phyloP scores from a whole-genome alignment of 2,113 vertebrate genomes.

The Hippocampus barbouri region DNA sequence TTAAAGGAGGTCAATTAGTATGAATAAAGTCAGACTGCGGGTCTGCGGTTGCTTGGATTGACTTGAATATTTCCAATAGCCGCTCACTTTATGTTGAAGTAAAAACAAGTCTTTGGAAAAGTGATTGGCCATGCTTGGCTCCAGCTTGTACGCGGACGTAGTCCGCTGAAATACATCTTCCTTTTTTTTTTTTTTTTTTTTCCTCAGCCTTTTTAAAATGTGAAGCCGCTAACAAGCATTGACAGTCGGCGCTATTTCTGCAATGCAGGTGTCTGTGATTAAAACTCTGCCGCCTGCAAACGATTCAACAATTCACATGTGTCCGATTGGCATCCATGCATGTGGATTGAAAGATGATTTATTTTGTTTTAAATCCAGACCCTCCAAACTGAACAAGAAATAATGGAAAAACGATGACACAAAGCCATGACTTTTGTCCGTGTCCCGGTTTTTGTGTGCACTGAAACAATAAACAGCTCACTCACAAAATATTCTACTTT shows the following conservation, averaged over 20 bases:
- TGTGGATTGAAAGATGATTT: conserved; percentile 52
- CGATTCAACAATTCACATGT: conserved; percentile 62
- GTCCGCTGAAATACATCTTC: conserved; percentile 37
- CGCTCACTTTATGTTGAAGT: conserved; percentile 59
- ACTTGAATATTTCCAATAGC: conserved; percentile 57
- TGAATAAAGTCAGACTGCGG: conserved; percentile 50
- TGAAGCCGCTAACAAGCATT: conserved; percentile 40
- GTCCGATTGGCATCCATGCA: conserved; percentile 52
- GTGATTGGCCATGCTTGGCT: conserved; percentile 53
- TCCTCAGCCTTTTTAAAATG: conserved; percentile 39
- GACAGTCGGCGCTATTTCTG: conserved; percentile 49
- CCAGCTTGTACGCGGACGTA: conserved; percentile 26
- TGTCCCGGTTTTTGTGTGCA: conserved; percentile 45
- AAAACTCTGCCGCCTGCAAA: conserved; percentile 58
- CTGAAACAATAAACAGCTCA: conserved; percentile 55
- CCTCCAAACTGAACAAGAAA: conserved; percentile 45
- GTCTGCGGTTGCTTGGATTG: conserved; percentile 44
- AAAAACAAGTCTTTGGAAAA: conserved; percentile 63
- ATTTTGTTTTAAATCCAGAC: conserved; percentile 29
- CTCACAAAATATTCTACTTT: no score
- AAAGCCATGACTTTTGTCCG: conserved; percentile 57
- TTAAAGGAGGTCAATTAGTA: conserved; percentile 50
- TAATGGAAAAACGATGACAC: conserved; percentile 59
- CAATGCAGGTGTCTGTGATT: conserved; percentile 69
- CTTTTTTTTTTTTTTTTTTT: conserved; percentile 54